Percentiles rank a stretch among this genome's conserved stretches.
Evolutionary conservation across 2,888 invertebrate genomes (phyloP).

Genomic region (Amiota minor): DNA sequence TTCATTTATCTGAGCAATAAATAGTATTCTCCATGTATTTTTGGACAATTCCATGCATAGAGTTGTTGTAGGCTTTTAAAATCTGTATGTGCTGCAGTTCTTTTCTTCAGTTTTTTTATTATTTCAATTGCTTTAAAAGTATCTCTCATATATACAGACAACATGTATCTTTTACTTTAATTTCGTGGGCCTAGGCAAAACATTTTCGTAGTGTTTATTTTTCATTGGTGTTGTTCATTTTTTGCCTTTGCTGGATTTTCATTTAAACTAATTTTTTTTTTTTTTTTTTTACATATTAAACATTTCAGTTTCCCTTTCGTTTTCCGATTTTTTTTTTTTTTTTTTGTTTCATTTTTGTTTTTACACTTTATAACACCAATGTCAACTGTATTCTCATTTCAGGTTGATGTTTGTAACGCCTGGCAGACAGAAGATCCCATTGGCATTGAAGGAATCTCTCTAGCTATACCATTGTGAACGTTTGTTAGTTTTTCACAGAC

Average conservation of each 20-base stretch:
- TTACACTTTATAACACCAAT: no score
- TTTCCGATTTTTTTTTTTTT: constrained; percentile 1
- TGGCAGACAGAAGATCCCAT: no score
- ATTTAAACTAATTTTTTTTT: not conserved
- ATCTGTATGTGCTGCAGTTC: not conserved
- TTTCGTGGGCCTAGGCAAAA: constrained; percentile 24
- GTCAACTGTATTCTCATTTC: no score
- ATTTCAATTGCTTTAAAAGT: no score
- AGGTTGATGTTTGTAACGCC: no score
- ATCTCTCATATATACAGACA: no score
- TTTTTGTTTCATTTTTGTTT: not conserved
- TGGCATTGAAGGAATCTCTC: no score
- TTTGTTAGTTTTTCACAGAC: no score
- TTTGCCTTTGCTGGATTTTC: not conserved
- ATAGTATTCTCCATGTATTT: constrained; percentile 3
- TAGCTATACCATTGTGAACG: no score
- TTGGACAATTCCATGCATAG: constrained; percentile 34
- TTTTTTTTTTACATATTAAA: no score
- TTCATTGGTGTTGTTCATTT: not conserved
- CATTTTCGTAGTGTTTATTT: constrained; percentile 10
- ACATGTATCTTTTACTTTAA: no score
- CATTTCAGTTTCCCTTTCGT: constrained; percentile 14
- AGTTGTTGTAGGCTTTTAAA: constrained; percentile 13
- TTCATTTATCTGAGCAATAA: constrained; percentile 38
- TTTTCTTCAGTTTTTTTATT: not conserved